Conservation (phyloP, 2,888 invertebrate species). For the Yponomeuta sedellus region DNA sequence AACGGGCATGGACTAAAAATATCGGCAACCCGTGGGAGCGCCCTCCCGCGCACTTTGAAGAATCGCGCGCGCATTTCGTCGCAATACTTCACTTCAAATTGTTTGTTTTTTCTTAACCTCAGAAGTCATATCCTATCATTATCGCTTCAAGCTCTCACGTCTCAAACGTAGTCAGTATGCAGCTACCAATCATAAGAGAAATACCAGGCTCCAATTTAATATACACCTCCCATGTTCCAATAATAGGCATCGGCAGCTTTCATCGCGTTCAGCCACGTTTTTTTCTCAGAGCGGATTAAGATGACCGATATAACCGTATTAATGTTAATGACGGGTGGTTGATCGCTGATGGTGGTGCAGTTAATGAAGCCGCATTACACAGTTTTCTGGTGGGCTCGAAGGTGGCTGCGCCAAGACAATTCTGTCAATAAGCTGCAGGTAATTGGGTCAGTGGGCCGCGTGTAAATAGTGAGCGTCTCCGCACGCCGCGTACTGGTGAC, state of each 20-base stretch:
- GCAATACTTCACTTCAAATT: slow-evolving; percentile 42
- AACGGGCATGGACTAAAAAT: slow-evolving; percentile 82
- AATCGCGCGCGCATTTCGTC: slow-evolving; percentile 68
- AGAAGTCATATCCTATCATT: background rate
- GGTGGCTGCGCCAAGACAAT: slow-evolving; percentile 61
- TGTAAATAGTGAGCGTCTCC: slow-evolving; percentile 47
- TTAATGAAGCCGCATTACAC: slow-evolving; percentile 7
- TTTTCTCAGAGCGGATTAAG: background rate
- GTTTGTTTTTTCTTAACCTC: slow-evolving; percentile 6
- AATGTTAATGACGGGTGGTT: background rate
- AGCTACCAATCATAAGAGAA: background rate
- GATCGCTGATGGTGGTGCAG: background rate
- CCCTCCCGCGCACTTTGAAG: slow-evolving; percentile 73
- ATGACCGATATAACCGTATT: background rate
- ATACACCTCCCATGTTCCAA: background rate
- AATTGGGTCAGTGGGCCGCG: slow-evolving; percentile 70
- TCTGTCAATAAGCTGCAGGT: slow-evolving; percentile 67
- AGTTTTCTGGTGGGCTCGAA: slow-evolving; percentile 24
- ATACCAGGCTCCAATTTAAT: background rate
- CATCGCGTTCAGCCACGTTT: background rate
- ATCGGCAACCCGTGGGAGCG: slow-evolving; percentile 78
- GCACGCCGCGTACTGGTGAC: slow-evolving; percentile 6
- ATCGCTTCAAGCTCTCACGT: background rate
- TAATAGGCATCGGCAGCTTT: background rate
- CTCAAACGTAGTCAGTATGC: background rate